phyloP scores from a whole-genome alignment of 2,797 vertebrate species.

The Gephyroberyx darwinii region DNA sequence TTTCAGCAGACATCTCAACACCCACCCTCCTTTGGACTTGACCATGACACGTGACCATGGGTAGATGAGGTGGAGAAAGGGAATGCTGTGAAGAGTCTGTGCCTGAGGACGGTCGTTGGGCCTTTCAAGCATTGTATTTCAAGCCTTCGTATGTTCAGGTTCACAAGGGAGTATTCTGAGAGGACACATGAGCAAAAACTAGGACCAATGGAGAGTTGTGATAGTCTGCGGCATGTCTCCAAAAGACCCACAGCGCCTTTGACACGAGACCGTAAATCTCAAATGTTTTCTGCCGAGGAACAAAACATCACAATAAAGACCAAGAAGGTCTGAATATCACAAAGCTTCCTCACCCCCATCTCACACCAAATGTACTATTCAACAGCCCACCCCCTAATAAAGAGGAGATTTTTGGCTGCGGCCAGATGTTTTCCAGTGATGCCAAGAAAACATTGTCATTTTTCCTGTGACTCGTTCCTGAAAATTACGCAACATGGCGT shows the following conservation, averaged over 20 bases:
- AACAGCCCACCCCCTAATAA: constrained; percentile 2
- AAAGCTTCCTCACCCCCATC: constrained; percentile 12
- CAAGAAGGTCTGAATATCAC: constrained; percentile 2
- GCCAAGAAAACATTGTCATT: constrained; percentile 9
- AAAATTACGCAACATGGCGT: background rate
- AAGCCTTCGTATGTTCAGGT: constrained; percentile 7
- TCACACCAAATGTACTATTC: background rate
- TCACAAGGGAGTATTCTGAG: background rate
- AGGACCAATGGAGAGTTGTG: constrained; percentile 10
- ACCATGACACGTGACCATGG: constrained; percentile 37
- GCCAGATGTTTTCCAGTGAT: constrained; percentile 24
- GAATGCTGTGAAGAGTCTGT: constrained; percentile 29
- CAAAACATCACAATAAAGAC: constrained; percentile 2
- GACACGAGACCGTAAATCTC: background rate
- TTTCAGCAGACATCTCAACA: constrained; percentile 32
- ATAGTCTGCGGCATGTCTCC: constrained; percentile 10
- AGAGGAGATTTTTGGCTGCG: constrained; percentile 1
- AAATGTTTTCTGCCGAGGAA: constrained; percentile 1
- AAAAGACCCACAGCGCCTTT: constrained; percentile 4
- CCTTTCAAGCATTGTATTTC: constrained; percentile 1
- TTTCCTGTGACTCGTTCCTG: constrained; percentile 19
- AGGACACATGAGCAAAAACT: background rate
- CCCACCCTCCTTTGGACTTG: constrained; percentile 6
- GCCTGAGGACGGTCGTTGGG: constrained; percentile 22
- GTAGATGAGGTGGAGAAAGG: constrained; percentile 31